These are phyloP conservation scores for Emys orbicularis DNA, from an alignment of 2,797 vertebrate genomes.

Conservation along the genomic window DNA sequence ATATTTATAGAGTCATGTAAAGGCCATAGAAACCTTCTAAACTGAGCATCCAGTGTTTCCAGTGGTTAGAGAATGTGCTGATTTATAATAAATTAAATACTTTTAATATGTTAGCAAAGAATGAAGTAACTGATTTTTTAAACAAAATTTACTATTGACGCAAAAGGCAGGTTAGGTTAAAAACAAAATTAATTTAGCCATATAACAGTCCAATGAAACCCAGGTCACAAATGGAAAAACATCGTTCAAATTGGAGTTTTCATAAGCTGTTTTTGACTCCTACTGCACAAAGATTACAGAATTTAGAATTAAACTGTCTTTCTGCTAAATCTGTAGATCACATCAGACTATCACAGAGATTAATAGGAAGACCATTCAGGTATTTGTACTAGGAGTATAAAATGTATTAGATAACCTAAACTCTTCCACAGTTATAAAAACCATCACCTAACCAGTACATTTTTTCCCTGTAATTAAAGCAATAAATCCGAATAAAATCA, in stretches of 20 bases:
- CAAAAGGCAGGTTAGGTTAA: background rate
- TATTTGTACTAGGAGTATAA: background rate
- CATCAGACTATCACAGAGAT: background rate
- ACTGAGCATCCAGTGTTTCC: background rate
- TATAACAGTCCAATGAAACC: background rate
- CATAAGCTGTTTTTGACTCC: background rate
- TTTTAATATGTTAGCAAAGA: background rate
- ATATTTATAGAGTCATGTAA: background rate
- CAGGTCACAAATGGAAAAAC: background rate
- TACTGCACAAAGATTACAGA: background rate
- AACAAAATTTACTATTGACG: background rate
- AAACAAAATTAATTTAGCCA: background rate
- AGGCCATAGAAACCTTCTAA: background rate
- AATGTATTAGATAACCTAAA: background rate
- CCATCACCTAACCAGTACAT: background rate
- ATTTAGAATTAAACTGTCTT: background rate
- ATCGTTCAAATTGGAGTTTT: background rate
- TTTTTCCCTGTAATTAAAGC: background rate
- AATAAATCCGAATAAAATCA: background rate
- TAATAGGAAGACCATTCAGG: background rate
- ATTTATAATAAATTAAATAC: background rate
- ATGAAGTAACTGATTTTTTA: rapidly evolving
- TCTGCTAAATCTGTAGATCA: background rate
- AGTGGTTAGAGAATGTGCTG: background rate
- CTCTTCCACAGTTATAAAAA: background rate